phyloP scores from a whole-genome alignment of 1,140 invertebrate species.

The Teleogryllus occipitalis region DNA sequence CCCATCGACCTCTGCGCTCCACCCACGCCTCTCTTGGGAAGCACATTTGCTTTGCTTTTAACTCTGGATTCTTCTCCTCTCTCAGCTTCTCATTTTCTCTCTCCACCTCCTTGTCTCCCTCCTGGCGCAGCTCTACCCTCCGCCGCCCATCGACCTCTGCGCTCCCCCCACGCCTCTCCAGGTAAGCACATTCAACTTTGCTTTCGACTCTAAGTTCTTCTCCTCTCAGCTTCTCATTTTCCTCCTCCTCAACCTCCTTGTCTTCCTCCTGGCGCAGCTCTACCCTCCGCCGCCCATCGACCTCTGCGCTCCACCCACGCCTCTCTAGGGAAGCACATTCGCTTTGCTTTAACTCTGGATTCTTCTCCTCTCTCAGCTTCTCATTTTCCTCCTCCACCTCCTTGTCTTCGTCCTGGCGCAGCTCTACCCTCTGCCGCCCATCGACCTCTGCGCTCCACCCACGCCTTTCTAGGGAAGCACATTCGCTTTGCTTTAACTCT shows the following conservation, averaged over 20 bases:
- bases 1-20: too few species aligned
- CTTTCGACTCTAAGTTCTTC: too few species aligned
- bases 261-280: conserved; percentile 57
- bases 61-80: too few species aligned
- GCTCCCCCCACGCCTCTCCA: background rate
- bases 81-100: too few species aligned
- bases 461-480: background rate
- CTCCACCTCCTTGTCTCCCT: too few species aligned
- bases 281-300: conserved; percentile 53
- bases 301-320: conserved; percentile 40
- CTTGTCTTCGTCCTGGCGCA: background rate
- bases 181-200: too few species aligned
- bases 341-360: background rate
- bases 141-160: background rate
- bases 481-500: too few species aligned
- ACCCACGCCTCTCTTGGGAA: too few species aligned
- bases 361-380: too few species aligned
- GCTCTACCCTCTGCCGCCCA: background rate
- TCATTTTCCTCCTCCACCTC: background rate
- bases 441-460: background rate
- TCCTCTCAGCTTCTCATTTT: conserved; percentile 32
- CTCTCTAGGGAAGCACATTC: conserved; percentile 56
- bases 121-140: conserved; percentile 71
- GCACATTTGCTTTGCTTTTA: too few species aligned
- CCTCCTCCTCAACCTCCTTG: background rate